Evolutionary conservation across 2,888 invertebrate species (phyloP), one percentile per base, ranked within the genome.

Genomic region (Drosophila lacicola): DNA sequence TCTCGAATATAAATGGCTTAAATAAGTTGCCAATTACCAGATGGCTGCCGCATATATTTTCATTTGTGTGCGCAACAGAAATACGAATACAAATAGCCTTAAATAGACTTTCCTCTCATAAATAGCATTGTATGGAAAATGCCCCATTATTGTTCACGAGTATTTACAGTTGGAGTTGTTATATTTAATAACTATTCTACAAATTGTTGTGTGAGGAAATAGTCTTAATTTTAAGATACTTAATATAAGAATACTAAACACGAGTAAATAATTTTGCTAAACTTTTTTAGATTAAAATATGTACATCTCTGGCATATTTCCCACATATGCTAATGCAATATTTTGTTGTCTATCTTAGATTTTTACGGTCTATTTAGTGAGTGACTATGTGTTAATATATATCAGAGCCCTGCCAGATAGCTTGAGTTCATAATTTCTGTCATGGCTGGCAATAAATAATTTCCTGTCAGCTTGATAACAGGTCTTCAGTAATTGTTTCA

Each of bases 1-100:
- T 33, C 37, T 64, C 39, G 76, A 53, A 71, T 72, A 72, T 66
- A 74, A 74, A 74, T 75, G 73, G 78, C 73, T 49, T 47, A 78
- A 75, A 78, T 78, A 78, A 73, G 78, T 68, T 78, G 78, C 78
- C 74, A 78, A 75, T 75, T 78, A 75, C 78, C 74, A 62, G 73
- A 50, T 71, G 66, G 61, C 50, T 54, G 44, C 10, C 42, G 39
- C 41, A 56, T 36, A 57, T 46, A 76, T 64, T 76, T 60, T 70
- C 55, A 56, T 74, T 47, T 73, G 56, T 56, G 58, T 49, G 44
- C 39, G 45, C 45, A 62, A 54, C 45, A 62, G 39, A 70, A 62
- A 55, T 55, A 41, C 57, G 78, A 62, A 74, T 74, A 77, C 68
- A 74, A 74, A 74, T 74, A 62, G 61, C 55, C 50, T 47, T 56